Evolutionary conservation across 2,113 vertebrate genomes (phyloP), one percentile per base, ranked within the genome.

Genomic region (Paralichthys olivaceus): DNA sequence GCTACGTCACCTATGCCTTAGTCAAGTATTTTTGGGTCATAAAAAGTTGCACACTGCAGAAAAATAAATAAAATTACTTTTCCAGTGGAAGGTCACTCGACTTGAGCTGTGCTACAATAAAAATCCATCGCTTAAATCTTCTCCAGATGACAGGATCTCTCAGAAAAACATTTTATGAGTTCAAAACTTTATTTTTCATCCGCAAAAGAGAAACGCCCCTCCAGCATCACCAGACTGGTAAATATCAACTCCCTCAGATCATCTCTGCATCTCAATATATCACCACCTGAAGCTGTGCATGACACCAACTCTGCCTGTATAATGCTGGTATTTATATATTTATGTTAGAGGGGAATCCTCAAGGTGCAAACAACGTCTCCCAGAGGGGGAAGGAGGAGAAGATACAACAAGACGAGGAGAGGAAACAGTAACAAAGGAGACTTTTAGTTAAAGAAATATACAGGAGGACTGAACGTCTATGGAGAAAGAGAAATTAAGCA

Each of bases 251-350:
- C 63, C 43, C 55, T 57, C 13, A 60, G 43, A 61, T 60, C 47
- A 59, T 67, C 28, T 59, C 81, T 13, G 66, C 55, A 69, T 83
- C 64, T 69, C 28, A 17, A 29, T 83, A 68, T 76, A 78, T 64
- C 81, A 64, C 9, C 73, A 75, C 77, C 77, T 70, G 69, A 65
- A 81, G 81, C 78, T 54, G 67, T 68, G 62, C 9, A 11, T 66
- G 73, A 74, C 80, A 69, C 71, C 22, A 7, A 4, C 17, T 4
- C 34, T 64, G 65, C 51, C 70, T 72, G 29, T 14, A 4, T 55
- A 64, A 54, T 22, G 61, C 55, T 83, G 81, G 4, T 69, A 75
- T 81, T 49, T 49, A 49, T 15, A 49, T 40, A 40, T 40, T 40
- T 40, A 40, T 40, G 11, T 84, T 84, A 72, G 22, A 75, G 37